Base-by-base conservation (phyloP, 2,113 vertebrate species). In the Tursiops truncatus region DNA sequence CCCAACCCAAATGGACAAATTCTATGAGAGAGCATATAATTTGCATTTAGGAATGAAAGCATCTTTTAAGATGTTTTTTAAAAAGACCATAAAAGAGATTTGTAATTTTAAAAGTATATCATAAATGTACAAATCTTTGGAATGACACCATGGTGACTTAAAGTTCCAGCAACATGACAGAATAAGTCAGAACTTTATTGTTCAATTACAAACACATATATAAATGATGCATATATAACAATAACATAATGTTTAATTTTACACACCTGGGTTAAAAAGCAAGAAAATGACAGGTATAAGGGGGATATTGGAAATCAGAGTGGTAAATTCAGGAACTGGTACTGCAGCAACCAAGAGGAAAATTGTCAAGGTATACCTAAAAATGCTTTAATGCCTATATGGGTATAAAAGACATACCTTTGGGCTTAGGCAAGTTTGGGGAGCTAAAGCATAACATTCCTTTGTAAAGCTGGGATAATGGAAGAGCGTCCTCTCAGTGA, bases 201-300 rank as follows among this genome's bases (percentile, higher is more conserved):
- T 95, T 88, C 36, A 83, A 23, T 83, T 89, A 56, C 8, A 80
- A 82, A 77, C 47, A 77, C 20, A 62, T 36, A 89, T n/a, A 96
- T 77, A 33, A 87, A 80, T 63, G 9, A 36, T 71, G 18, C 5
- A 6, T 67, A 47, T 44, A 65, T 81, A 79, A 79, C 14, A 94
- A 91, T 33, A 83, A 63, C 33, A 89, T 58, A 65, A 74, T 31
- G 5, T 77, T 76, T 82, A 82, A 91, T 73, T 86, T 79, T 89
- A 33, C 3, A 63, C 53, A 65, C 4, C 4, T 63, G 68, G 10
- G 17, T 65, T 93, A n/a, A 80, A 94, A 93, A 93, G 26, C 26
- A 94, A 88, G 23, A 84, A 53, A 56, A 96, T 38, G 9, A 77
- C 15, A 83, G 33, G 60, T 76, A 80, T 56, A 58, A 92, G 63